These are phyloP conservation scores for Rotaria sp. DNA, from an alignment of 2,888 invertebrate species.

Conservation along the genomic window DNA sequence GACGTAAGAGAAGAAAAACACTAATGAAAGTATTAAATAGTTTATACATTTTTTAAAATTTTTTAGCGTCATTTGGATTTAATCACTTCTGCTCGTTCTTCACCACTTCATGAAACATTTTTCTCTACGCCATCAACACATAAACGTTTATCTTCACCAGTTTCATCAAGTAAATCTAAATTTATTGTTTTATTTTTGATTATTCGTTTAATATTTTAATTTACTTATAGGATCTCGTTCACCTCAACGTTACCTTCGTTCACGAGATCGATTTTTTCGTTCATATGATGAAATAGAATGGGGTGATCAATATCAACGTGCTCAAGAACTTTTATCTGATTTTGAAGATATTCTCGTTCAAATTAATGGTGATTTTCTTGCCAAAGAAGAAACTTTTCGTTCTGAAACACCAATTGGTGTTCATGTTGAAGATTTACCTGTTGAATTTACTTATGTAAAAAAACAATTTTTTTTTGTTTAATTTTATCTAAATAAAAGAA, in stretches of 20 bases:
- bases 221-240: neutral
- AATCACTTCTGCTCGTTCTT: neutral
- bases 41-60: neutral
- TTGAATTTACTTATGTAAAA: neutral
- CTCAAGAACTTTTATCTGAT: conserved; percentile 11
- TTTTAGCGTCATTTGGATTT: neutral
- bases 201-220: too few species aligned
- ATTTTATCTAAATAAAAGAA: neutral
- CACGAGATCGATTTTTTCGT: neutral
- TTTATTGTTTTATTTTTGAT: too few species aligned
- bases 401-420: neutral
- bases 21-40: too few species aligned
- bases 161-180: neutral
- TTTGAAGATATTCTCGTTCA: conserved; percentile 8
- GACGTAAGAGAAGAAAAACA: neutral
- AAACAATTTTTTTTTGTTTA: too few species aligned
- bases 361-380: neutral
- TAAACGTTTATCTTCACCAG: neutral
- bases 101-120: neutral
- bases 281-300: neutral
- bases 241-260: neutral
- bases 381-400: neutral
- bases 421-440: neutral
- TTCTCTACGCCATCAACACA: too few species aligned
- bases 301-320: conserved; percentile 6